Base-by-base conservation (phyloP, 2,113 vertebrate genomes). In the Pimephales promelas region DNA sequence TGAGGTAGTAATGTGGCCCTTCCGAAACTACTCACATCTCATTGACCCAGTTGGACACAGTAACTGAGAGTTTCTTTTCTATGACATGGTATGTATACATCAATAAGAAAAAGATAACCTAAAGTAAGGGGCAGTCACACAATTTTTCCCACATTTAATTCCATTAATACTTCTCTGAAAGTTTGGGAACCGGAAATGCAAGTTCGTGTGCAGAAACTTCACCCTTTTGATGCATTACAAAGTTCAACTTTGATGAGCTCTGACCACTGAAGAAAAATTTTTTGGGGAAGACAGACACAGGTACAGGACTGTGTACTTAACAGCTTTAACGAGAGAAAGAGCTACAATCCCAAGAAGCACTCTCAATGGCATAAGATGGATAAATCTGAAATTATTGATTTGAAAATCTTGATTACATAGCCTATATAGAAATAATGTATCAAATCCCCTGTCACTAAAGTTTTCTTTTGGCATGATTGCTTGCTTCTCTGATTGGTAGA, bases 31-130 rank as follows among this genome's bases (percentile, higher is more conserved):
- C 45, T 82, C 66, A 47, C 26, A 81, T 40, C n/a, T 84, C 36
- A 87, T 22, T 79, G 79, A 81, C 86, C 66, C 66, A 81, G 52
- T 80, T 84, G 82, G 82, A 84, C 3, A 6, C 22, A 66, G 64
- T 79, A 77, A 54, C 43, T n/a, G 64, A 79, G 36, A 57, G 59
- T 40, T 81, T 74, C 52, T 61, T 61, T 57, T 36, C 31, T 8
- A 26, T 31, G 18, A 49, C 24, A 28, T 8, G n/a, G 34, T 49
- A 45, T 45, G 71, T 45, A 13, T 49, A 74, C 43, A 43, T 64
- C 24, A 79, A 13, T 52, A 28, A 47, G 2, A 3, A 73, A 20
- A 73, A 1, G 16, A 68, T 3, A 74, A 9, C 28, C 40, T 40
- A 47, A 24, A 26, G 22, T 45, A 26, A 14, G n/a, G 6, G 61